These are phyloP conservation scores for Leuciscus waleckii DNA, from an alignment of 2,797 vertebrate genomes.

Conservation along the genomic window DNA sequence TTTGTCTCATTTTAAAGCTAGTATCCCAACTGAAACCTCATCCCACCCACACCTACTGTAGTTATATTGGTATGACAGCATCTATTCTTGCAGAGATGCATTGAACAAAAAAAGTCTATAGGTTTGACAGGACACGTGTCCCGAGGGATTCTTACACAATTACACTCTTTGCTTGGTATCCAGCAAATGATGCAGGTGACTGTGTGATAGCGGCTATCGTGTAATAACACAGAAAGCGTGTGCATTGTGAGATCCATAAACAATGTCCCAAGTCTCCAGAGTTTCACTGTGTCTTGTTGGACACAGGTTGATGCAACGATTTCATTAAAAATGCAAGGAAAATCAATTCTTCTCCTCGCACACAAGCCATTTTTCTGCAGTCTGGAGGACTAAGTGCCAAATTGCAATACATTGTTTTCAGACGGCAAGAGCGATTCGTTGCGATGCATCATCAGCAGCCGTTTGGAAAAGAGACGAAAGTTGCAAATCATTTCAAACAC, in stretches of 20 bases:
- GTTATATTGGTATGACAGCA: background rate
- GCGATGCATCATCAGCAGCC: background rate
- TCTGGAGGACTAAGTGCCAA: background rate
- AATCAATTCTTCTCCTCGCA: slow-evolving; percentile 27
- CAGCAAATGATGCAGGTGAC: background rate
- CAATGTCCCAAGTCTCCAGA: slow-evolving; percentile 4
- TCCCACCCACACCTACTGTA: background rate
- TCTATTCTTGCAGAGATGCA: slow-evolving; percentile 20
- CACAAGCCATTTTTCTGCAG: slow-evolving; percentile 10
- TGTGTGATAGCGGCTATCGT: background rate
- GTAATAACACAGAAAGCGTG: background rate
- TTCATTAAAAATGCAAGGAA: slow-evolving; percentile 51
- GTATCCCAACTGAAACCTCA: background rate
- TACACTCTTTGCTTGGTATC: background rate
- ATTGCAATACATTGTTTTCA: background rate
- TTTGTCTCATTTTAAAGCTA: background rate
- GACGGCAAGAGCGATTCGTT: background rate
- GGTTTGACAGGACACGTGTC: slow-evolving; percentile 16
- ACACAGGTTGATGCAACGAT: slow-evolving; percentile 60
- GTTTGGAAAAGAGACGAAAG: background rate
- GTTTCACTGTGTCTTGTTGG: background rate
- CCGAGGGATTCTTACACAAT: slow-evolving; percentile 19
- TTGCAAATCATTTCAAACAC: background rate
- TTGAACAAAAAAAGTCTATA: slow-evolving; percentile 1
- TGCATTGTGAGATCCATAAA: background rate